Conservation (phyloP, 2,113 vertebrate species). For the Myiozetetes cayanensis region DNA sequence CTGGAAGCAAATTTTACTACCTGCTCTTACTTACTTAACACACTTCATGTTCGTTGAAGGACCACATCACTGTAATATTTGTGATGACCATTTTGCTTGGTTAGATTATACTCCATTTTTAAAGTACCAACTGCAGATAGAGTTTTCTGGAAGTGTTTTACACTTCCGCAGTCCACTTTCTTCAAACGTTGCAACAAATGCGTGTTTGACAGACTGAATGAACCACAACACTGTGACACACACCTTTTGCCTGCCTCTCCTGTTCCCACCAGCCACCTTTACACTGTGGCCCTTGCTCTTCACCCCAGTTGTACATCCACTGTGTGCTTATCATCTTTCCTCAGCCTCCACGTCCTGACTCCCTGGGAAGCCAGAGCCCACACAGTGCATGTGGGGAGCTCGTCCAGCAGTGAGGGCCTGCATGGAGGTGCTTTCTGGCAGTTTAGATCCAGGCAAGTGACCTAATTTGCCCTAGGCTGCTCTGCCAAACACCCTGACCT, state of each 20-base stretch:
- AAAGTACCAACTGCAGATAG: constrained; percentile 25
- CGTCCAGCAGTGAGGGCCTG: background rate
- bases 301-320: background rate
- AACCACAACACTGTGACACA: background rate
- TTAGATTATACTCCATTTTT: background rate
- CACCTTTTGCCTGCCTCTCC: background rate
- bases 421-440: background rate
- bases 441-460: background rate
- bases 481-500: background rate
- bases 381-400: background rate
- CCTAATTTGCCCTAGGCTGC: background rate
- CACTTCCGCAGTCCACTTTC: background rate
- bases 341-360: accelerated
- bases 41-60: background rate
- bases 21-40: background rate
- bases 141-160: constrained; percentile 9
- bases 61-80: background rate
- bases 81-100: background rate
- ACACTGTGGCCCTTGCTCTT: background rate
- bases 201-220: background rate
- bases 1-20: background rate
- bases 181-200: background rate
- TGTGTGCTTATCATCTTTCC: background rate
- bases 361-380: background rate
- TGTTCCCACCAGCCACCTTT: background rate